A percentile compares a stretch with the other conserved stretches of the same genome.
Evolutionary conservation across 2,113 vertebrate species (phyloP).

Genomic region (Microtus pennsylvanicus): DNA sequence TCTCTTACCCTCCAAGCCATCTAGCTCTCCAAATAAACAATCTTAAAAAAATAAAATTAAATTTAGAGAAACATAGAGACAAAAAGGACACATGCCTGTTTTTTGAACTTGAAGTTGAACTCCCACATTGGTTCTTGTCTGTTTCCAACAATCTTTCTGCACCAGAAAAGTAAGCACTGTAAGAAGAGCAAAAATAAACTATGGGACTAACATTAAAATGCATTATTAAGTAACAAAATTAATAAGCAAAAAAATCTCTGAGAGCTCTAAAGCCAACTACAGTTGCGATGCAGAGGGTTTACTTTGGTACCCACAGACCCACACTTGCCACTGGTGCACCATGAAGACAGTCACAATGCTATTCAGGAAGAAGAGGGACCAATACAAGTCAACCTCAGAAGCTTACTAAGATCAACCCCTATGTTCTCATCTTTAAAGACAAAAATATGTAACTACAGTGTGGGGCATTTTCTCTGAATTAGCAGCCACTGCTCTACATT

Average conservation of each 20-base stretch:
- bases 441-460: conserved; percentile 48
- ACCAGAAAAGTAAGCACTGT: conserved; percentile 98
- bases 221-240: background rate
- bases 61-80: conserved; percentile 16
- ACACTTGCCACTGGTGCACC: conserved; percentile 19
- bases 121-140: conserved; percentile 96
- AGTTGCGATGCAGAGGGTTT: conserved; percentile 4
- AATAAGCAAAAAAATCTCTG: conserved; percentile 41
- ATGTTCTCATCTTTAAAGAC: conserved; percentile 66
- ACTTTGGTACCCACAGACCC: conserved; percentile 38
- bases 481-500: conserved; percentile 64
- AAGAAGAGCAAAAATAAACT: conserved; percentile 72
- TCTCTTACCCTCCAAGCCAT: background rate
- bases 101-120: conserved; percentile 98
- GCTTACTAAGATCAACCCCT: conserved; percentile 23
- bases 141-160: conserved; percentile 93
- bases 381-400: conserved; percentile 65
- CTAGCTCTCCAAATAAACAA: background rate
- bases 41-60: background rate
- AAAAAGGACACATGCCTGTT: conserved; percentile 90
- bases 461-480: conserved; percentile 47
- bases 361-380: conserved; percentile 60
- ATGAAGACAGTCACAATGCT: conserved; percentile 53
- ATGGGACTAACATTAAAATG: conserved; percentile 19
- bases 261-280: conserved; percentile 59